Conservation (phyloP, 1,140 invertebrate genomes). For the Heliconius nattereri region DNA sequence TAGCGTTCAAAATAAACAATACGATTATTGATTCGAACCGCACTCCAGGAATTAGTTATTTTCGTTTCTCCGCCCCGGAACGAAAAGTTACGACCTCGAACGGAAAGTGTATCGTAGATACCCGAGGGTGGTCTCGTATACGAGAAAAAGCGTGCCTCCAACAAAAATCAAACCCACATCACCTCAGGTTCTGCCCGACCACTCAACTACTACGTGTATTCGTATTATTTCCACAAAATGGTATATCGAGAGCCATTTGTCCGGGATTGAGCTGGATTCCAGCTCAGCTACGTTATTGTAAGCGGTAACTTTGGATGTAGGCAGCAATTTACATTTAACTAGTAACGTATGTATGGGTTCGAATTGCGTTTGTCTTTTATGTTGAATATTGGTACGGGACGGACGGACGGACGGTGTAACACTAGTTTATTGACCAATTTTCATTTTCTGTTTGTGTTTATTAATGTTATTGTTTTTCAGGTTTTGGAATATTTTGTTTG, state of each 20-base stretch:
- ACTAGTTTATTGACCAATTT: not conserved
- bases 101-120: no score
- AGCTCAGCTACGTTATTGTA: slow-evolving; percentile 29
- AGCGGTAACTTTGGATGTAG: slow-evolving; percentile 23
- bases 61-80: no score
- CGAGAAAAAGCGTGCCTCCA: no score
- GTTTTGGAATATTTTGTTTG: no score
- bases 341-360: slow-evolving; percentile 3
- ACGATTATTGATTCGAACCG: no score
- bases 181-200: not conserved
- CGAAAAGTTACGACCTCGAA: no score
- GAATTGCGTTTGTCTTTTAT: slow-evolving; percentile 14
- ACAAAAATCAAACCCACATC: no score
- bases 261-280: slow-evolving; percentile 30
- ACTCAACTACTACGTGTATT: not conserved
- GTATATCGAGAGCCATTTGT: slow-evolving; percentile 31
- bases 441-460: not conserved
- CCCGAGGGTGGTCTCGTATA: no score
- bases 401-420: not conserved
- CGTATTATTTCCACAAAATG: slow-evolving; percentile 35
- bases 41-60: no score
- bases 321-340: slow-evolving; percentile 12
- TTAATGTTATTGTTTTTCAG: no score
- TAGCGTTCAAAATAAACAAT: no score
- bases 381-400: not conserved